Percentiles rank a stretch among this genome's conserved stretches.
Evolutionary conservation across 2,797 vertebrate genomes (phyloP).

Genomic region (Tapirus indicus): DNA sequence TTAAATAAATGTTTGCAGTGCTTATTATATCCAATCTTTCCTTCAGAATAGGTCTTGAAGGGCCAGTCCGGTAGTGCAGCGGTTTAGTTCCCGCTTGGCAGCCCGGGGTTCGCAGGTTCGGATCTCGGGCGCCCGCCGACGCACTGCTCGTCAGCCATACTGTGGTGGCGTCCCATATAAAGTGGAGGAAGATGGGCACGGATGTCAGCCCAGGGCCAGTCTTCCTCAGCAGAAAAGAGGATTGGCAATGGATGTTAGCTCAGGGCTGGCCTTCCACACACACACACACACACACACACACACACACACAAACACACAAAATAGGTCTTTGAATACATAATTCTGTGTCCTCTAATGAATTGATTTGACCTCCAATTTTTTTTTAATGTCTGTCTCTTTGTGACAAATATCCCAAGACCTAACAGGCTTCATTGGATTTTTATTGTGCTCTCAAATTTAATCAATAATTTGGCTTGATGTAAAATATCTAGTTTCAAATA

Average conservation of each 20-base stretch:
- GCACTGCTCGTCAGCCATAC: too few relatives aligned
- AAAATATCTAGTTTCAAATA: neutral
- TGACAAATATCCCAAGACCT: neutral
- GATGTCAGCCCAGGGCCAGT: too few relatives aligned
- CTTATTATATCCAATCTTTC: neutral
- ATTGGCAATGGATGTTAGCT: too few relatives aligned
- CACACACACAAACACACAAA: neutral
- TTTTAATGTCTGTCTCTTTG: neutral
- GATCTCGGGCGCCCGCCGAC: too few relatives aligned
- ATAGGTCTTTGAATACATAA: neutral
- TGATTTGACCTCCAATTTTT: neutral
- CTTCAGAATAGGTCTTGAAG: neutral
- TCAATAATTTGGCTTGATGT: neutral
- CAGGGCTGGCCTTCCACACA: too few relatives aligned
- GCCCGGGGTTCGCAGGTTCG: too few relatives aligned
- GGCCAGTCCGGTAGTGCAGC: too few relatives aligned
- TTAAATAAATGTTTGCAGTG: neutral
- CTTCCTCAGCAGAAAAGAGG: too few relatives aligned
- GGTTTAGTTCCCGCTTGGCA: too few relatives aligned
- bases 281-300: too few relatives aligned
- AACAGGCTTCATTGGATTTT: neutral
- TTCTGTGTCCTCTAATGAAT: neutral
- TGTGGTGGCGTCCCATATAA: too few relatives aligned
- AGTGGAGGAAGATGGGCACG: too few relatives aligned
- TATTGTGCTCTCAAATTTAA: neutral